A percentile compares a stretch with the other conserved stretches of the same genome.
Evolutionary conservation across 1,140 invertebrate genomes (phyloP).

Genomic region (Cydia pomonella): DNA sequence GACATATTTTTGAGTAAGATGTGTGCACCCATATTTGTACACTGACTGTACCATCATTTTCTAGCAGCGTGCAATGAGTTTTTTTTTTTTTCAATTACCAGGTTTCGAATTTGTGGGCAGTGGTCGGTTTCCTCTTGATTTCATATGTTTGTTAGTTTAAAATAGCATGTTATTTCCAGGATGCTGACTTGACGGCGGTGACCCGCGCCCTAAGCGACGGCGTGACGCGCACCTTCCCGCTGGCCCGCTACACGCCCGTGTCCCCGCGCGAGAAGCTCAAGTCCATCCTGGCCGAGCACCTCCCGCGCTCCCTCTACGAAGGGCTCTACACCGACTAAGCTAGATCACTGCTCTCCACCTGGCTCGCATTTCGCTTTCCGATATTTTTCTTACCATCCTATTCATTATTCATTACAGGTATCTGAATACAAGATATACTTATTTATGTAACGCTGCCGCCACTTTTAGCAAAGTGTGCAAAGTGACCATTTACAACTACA

Average conservation of each 20-base stretch:
- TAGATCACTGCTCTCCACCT: background rate
- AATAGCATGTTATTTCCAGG: constrained; percentile 70
- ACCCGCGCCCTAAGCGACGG: constrained; percentile 87
- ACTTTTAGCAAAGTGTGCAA: background rate
- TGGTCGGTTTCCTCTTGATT: too few relatives aligned
- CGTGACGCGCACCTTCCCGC: constrained; percentile 89
- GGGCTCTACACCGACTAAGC: constrained; percentile 83
- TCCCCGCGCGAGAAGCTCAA: constrained; percentile 88
- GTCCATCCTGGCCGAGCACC: constrained; percentile 88
- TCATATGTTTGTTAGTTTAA: too few relatives aligned
- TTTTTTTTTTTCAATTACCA: too few relatives aligned
- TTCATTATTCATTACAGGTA: background rate
- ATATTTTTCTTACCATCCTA: background rate
- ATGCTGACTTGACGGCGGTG: constrained; percentile 86
- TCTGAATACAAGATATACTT: background rate
- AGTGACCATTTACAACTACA: too few relatives aligned
- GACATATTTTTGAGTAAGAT: too few relatives aligned
- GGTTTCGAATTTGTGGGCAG: too few relatives aligned
- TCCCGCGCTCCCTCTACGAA: constrained; percentile 88
- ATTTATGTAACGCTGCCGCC: background rate
- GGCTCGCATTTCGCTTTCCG: background rate
- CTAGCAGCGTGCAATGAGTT: too few relatives aligned
- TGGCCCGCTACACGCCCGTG: constrained; percentile 89
- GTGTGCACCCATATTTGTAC: too few relatives aligned
- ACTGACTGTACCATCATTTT: too few relatives aligned